A percentile compares a stretch with the other conserved stretches of the same genome.
These are phyloP conservation scores for Neoitamus cyanurus DNA, from an alignment of 2,888 invertebrate species.

Conservation along the genomic window DNA sequence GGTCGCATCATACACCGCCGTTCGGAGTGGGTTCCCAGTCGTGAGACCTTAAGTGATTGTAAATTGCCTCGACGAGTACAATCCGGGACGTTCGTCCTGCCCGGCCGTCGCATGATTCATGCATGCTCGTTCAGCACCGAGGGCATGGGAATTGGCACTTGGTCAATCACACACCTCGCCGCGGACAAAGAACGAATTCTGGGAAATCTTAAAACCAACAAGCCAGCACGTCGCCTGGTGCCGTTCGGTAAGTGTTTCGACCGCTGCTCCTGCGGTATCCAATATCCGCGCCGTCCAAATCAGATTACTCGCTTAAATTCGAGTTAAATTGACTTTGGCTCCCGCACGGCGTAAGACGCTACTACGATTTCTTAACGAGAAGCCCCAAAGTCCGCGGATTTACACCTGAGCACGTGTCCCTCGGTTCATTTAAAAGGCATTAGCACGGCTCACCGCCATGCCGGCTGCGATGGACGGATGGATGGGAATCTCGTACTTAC, in stretches of 20 bases:
- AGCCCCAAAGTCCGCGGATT: not conserved
- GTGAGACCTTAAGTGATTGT: conserved; percentile 21
- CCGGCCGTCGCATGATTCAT: not conserved
- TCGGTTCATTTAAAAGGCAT: conserved; percentile 36
- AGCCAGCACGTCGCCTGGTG: not conserved
- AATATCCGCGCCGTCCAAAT: conserved; percentile 18
- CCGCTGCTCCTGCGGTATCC: not conserved
- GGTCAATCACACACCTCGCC: not conserved
- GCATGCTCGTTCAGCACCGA: not conserved
- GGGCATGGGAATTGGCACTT: not conserved
- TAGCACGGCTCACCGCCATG: not conserved
- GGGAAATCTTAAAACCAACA: not conserved
- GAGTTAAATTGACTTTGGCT: not conserved
- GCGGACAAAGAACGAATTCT: not conserved
- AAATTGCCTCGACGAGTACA: conserved; percentile 33
- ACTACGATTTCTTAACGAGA: not conserved
- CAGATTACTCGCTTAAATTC: conserved; percentile 36
- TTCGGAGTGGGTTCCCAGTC: not conserved
- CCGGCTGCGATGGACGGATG: not conserved
- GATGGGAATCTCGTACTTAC: conserved; percentile 25
- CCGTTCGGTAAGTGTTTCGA: not conserved
- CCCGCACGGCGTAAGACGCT: not conserved
- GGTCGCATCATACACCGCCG: not conserved
- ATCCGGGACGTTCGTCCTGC: not conserved
- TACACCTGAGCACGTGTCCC: conserved; percentile 24